A percentile compares a stretch with the other conserved stretches of the same genome.
phyloP scores from a whole-genome alignment of 1,140 invertebrate species.

The Platorchestia sp. region DNA sequence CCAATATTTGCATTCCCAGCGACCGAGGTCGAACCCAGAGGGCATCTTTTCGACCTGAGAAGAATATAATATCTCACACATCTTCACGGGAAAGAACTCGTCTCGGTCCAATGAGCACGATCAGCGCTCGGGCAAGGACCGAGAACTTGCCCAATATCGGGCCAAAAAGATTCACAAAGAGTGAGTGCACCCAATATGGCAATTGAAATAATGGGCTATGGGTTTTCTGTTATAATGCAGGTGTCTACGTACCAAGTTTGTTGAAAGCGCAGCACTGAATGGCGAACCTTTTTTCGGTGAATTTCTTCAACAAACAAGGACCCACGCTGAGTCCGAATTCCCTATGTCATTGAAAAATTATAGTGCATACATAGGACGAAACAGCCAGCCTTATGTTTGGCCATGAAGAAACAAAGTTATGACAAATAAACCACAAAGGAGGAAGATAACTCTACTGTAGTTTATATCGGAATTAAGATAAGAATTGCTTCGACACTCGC shows the following conservation, averaged over 20 bases:
- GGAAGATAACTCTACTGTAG: neutral
- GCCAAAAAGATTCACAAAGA: neutral
- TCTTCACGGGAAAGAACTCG: conserved; percentile 8
- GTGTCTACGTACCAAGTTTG: neutral
- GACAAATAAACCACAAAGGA: neutral
- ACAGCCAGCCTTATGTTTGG: neutral
- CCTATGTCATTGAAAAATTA: neutral
- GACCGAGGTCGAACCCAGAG: conserved; percentile 9
- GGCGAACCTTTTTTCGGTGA: neutral
- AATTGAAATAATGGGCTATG: neutral
- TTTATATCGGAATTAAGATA: neutral
- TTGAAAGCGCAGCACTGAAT: neutral
- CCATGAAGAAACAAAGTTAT: neutral
- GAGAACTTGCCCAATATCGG: neutral
- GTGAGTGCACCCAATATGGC: neutral
- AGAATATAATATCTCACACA: neutral
- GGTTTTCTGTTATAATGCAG: neutral
- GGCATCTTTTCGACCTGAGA: neutral
- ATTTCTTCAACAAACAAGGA: too few relatives aligned
- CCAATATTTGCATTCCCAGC: neutral
- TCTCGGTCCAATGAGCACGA: neutral
- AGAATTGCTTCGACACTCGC: neutral
- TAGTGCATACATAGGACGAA: neutral
- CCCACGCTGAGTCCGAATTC: neutral
- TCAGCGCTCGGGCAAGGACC: neutral